Base-by-base conservation (phyloP, 1,140 invertebrate genomes). In the Camponotus vicinus region DNA sequence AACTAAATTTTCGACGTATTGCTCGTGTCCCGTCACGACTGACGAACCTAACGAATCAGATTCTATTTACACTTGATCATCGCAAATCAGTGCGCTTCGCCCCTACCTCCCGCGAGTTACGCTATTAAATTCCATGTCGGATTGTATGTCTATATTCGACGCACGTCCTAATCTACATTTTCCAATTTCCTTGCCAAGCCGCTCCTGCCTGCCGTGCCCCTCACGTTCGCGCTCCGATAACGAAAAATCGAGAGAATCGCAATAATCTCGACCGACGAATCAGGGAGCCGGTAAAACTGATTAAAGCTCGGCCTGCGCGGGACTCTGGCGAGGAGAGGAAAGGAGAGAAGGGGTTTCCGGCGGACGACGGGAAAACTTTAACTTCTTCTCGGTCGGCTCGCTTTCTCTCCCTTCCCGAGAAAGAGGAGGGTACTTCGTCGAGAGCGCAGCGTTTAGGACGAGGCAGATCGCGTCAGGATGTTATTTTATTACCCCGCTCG, bases 401-500 rank as follows among this genome's bases (percentile, higher is more conserved):
- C 69, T 67, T 73, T 77, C 66, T 87, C 61, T 55, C 32, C 32
- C 11, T 52, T 42, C 15, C 34, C 40, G 1, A 9, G 40, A 40
- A 42, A 49, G 61, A 73, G 42, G 13, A 34, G 40, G 34, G 40
- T 32, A 64, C 61, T 59, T 71, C 77, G 88, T 42, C 64, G 88
- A 89, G 69, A 27, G 42, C 87, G 87, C 84, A 80, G 91, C 88
- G 82, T 92, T 93, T 89, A 89, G 88, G 76, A 85, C 63, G 67
- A 88, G 89, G 88, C 82, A 73, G 67, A 87, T 84, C 75, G 88
- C 85, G 73, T 64, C 87, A 76, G 87, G 86, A 89, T 90, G 92
- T 94, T 94, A 94, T 93, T 94, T 94, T 94, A 94, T 94, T 93
- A 93, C 88, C 85, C 61, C 76, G 80, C 87, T 91, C 83, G 86